Evolutionary conservation across 2,888 invertebrate species (phyloP), one percentile per base, ranked within the genome.

Genomic region (Zygothrica quintamaculata): DNA sequence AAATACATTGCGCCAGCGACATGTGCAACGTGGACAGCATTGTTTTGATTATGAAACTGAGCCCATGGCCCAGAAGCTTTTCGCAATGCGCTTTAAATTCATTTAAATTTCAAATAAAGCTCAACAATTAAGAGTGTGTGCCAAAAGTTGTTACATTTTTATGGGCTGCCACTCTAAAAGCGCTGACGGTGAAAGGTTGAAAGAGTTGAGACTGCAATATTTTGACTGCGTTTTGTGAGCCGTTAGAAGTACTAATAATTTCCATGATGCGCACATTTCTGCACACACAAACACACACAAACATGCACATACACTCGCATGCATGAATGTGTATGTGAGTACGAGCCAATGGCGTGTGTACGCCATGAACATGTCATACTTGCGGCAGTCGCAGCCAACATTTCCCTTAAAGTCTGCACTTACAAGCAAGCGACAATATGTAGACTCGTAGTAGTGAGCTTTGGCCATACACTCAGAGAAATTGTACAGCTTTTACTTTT

Each of bases 361-460:
- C 53, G 68, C 78, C 79, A 77, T 81, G 78, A 74, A 75, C 65
- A 75, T 81, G 82, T 78, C 77, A 82, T 62, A 66, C 48, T 61
- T 40, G 55, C 61, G 66, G 56, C 53, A 47, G n/a, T n/a, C n/a
- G 52, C 56, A 53, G 61, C 74, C 73, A 74, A 65, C 42, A 53
- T 60, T 56, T 50, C 44, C 42, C n/a, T 50, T 31, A 43, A 22
- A 15, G 37, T 47, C 44, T 74, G 65, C 70, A 74, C 75, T 74
- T 74, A 65, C 51, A 39, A 62, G 26, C 13, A 44, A 50, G 16
- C 37, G 59, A 68, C 74, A 64, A 56, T 36, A 53, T 58, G 58
- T 61, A 65, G 51, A 58, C n/a, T n/a, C 22, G 29, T 47, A 16
- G 33, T 18, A 5, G 16, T 34, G 29, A 47, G 31, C 66, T 43